Percentiles rank a stretch among this genome's conserved stretches.
These are phyloP conservation scores for Spea bombifrons DNA, from an alignment of 2,113 vertebrate species.

Conservation along the genomic window DNA sequence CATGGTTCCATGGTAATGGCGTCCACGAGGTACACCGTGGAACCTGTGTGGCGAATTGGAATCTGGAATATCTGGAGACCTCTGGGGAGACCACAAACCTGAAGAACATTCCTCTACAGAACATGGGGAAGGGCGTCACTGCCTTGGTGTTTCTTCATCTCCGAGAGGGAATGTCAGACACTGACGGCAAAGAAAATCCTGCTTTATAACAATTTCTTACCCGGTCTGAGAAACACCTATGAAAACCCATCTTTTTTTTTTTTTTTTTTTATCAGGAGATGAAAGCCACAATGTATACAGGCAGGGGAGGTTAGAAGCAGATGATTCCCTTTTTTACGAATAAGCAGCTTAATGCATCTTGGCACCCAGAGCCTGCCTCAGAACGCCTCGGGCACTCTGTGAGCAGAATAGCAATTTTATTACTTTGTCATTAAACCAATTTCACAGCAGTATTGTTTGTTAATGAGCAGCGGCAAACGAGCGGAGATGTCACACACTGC, in stretches of 20 bases:
- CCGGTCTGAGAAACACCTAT: constrained; percentile 69
- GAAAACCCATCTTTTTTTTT: constrained; percentile 84
- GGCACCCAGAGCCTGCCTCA: constrained; percentile 95
- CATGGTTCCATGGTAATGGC: not conserved
- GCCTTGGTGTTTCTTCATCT: constrained; percentile 14
- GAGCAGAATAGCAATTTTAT: constrained; percentile 99
- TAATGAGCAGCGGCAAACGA: constrained; percentile 99
- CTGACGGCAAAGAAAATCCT: not conserved
- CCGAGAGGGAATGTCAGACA: not conserved
- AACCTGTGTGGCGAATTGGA: not conserved
- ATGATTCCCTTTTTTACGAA: constrained; percentile 95
- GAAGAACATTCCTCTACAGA: constrained; percentile 21
- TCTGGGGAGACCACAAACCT: not conserved
- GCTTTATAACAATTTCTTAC: constrained; percentile 19
- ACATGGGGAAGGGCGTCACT: constrained; percentile 2
- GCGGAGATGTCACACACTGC: constrained; percentile 96
- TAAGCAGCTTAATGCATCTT: constrained; percentile 96
- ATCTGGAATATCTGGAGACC: constrained; percentile 10
- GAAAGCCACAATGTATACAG: constrained; percentile 79
- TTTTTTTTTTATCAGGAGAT: constrained; percentile 84
- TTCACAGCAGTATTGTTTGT: constrained; percentile 99
- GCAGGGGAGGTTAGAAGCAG: constrained; percentile 70
- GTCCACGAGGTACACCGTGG: not conserved
- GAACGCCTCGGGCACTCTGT: constrained; percentile 98
- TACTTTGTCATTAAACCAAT: constrained; percentile 99